These are phyloP conservation scores for Agrochola circellaris DNA, from an alignment of 2,888 invertebrate species.

Conservation along the genomic window DNA sequence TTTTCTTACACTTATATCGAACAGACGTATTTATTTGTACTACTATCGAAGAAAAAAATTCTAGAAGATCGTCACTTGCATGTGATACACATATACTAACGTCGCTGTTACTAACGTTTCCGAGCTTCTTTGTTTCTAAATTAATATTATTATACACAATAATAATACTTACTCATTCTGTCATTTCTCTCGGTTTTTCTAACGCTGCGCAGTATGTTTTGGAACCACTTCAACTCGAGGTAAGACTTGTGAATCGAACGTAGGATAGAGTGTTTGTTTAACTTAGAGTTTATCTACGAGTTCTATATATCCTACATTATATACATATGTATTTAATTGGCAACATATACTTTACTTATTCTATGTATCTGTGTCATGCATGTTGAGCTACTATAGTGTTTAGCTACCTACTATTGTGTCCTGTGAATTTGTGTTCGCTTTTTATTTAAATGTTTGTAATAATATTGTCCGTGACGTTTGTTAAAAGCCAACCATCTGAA, in stretches of 20 bases:
- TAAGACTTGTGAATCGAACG: conserved; percentile 92
- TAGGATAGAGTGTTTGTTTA: conserved; percentile 78
- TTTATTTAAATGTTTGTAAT: conserved; percentile 79
- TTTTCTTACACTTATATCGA: conserved; percentile 76
- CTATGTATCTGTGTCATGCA: conserved; percentile 68
- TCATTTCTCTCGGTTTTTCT: conserved; percentile 93
- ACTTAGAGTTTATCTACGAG: conserved; percentile 61
- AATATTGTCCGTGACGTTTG: conserved; percentile 67
- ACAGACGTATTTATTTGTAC: conserved; percentile 72
- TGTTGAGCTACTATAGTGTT: conserved; percentile 78
- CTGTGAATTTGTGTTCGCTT: conserved; percentile 92
- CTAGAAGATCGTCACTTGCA: conserved; percentile 81
- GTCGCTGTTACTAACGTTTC: conserved; percentile 66
- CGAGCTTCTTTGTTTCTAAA: conserved; percentile 79
- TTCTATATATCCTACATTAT: conserved; percentile 65
- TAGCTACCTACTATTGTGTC: conserved; percentile 88
- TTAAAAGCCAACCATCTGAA: conserved; percentile 18
- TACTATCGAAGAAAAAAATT: conserved; percentile 63
- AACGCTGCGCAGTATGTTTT: conserved; percentile 98
- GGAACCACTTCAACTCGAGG: conserved; percentile 99
- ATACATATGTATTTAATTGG: conserved; percentile 64
- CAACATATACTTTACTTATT: conserved; percentile 56
- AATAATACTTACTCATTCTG: conserved; percentile 88
- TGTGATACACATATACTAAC: conserved; percentile 75
- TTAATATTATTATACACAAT: conserved; percentile 80